Base-by-base conservation (phyloP, 2,888 invertebrate species). In the Dermolepida albohirtum region DNA sequence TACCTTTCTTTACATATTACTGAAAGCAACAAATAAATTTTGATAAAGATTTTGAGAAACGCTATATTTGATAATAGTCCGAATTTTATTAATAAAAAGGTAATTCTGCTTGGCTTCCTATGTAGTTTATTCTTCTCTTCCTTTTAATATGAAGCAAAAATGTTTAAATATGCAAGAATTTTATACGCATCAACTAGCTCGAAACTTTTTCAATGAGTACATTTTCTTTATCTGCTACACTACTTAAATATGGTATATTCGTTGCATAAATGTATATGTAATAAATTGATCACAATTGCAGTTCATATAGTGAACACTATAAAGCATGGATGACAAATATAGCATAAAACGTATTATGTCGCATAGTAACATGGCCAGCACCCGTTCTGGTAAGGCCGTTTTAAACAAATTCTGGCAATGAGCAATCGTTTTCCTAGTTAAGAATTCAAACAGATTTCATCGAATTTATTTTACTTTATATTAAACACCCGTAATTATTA, bases 241-340 rank as follows among this genome's bases (percentile, higher is more conserved):
- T 73, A 72, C 65, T 68, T 59, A 67, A 71, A 70, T 72, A 62
- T 72, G 72, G 75, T 75, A 75, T 72, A 75, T 71, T 69, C 69
- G 69, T 69, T 69, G 69, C 69, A 69, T 66, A 67, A 55, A 69
- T 66, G 59, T 69, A 64, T 69, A 67, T 71, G 64, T 72, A 72
- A 74, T 74, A 76, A 74, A 74, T 82, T 76, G 80, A 83, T 83
- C 83, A 83, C 83, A 83, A 81, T 83, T 81, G 82, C 82, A 81
- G 82, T 83, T 82, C 82, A 81, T 81, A 82, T 82, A 82, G 81
- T 81, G 82, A 83, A 83, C 82, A 82, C 83, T 83, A 83, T 82
- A 81, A 81, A 83, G 82, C 82, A 79, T 81, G 81, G 80, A 74
- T 76, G 75, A 76, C 75, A 77, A 76, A 75, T 75, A 72, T 71